Base-by-base conservation (phyloP, 2,113 vertebrate genomes). In the Neodon shergylaensis region DNA sequence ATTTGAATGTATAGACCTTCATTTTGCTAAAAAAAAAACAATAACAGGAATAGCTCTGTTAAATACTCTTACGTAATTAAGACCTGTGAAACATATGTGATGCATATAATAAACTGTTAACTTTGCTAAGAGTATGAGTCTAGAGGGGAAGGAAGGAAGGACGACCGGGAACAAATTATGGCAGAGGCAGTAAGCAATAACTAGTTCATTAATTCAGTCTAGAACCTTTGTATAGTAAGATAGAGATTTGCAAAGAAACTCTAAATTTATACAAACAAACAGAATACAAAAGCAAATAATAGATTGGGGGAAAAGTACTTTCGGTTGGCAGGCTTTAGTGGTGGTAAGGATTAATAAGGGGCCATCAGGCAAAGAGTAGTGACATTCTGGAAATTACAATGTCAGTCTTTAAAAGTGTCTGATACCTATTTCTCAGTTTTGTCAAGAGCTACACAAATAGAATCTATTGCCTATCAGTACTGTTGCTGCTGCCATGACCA, bases 161-260 rank as follows among this genome's bases (percentile, higher is more conserved):
- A 82, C 83, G 8, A 94, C 8, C 61, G 21, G 78, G 13, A 19
- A 89, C 6, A 66, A 70, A 87, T 19, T 28, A 92, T 33, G 6
- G 10, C 49, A 65, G 28, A 65, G 31, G 3, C 91, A 42, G 3
- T 74, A 94, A 94, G 21, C 22, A 93, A 70, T 83, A 84, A 78
- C 68, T 61, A 79, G 44, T 85, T 88, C 33, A 90, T 54, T 76
- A 70, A 88, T 85, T 91, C 91, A 52, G 33, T 36, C 21, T 58
- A 88, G 1, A 28, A 73, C 28, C 21, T 95, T 54, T 68, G 52
- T 31, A 86, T 73, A 52, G 24, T 93, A 33, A 39, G 9, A 33
- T 84, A 72, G 79, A 74, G 26, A 11, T 95, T 89, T 94, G 52
- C 6, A 93, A 94, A 92, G 74, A 87, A 91, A 93, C n/a, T 66